These are phyloP conservation scores for Exephanes ischioxanthus DNA, from an alignment of 2,888 invertebrate genomes.

Conservation along the genomic window DNA sequence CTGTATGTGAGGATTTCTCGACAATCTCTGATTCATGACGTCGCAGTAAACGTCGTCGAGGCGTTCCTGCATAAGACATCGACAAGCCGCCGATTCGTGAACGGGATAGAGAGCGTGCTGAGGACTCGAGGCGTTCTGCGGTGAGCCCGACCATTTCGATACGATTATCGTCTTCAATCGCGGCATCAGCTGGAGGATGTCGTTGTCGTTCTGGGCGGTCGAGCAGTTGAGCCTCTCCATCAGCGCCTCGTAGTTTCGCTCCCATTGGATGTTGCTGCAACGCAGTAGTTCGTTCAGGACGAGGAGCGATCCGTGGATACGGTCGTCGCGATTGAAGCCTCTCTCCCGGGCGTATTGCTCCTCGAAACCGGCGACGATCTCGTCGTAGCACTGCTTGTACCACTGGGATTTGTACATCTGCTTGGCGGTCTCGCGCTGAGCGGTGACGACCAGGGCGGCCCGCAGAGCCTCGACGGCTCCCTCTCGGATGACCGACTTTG, in stretches of 20 bases:
- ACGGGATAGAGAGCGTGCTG: conserved; percentile 85
- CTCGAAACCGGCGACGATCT: conserved; percentile 93
- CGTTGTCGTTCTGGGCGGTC: conserved; percentile 83
- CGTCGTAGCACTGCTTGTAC: conserved; percentile 97
- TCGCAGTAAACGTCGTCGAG: conserved; percentile 92
- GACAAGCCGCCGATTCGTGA: conserved; percentile 95
- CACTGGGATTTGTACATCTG: conserved; percentile 95
- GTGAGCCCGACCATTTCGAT: conserved; percentile 83
- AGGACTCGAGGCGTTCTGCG: conserved; percentile 75
- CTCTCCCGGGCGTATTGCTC: conserved; percentile 89
- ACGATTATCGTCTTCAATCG: conserved; percentile 88
- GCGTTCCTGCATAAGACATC: conserved; percentile 92
- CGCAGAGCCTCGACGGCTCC: conserved; percentile 97
- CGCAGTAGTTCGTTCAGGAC: conserved; percentile 97
- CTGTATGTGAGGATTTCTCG: conserved; percentile 93
- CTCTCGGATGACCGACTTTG: conserved; percentile 95
- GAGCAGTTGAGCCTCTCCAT: conserved; percentile 87
- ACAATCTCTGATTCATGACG: conserved; percentile 92
- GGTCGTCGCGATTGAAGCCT: conserved; percentile 94
- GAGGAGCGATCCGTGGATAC: conserved; percentile 96
- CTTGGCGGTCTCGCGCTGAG: conserved; percentile 98
- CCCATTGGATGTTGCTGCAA: conserved; percentile 95
- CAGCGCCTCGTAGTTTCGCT: conserved; percentile 91
- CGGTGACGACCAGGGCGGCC: conserved; percentile 97
- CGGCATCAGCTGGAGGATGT: conserved; percentile 87